Evolutionary conservation across 2,797 vertebrate species (phyloP), one percentile per base, ranked within the genome.

Genomic region (Acanthornis magna): DNA sequence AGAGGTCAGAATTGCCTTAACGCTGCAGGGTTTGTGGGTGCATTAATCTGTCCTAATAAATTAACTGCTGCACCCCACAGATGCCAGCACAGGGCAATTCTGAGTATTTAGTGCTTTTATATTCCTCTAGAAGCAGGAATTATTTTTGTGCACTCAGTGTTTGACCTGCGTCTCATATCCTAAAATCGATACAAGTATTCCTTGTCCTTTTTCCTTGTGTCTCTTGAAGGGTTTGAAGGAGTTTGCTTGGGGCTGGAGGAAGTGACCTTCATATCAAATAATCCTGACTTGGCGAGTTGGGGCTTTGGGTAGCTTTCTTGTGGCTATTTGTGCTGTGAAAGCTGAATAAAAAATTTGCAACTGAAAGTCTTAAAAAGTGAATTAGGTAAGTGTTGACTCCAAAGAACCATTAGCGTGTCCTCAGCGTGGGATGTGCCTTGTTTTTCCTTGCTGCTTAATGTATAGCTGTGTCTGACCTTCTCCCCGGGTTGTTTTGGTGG

Each of bases 261-360:
- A 95, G 74, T 80, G 78, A 84, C 92, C 85, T 79, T 22, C 73
- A 2, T 84, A 94, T 94, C 82, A 42, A 91, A 97, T 96, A 87
- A 93, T 91, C 84, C 91, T 87, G 94, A 94, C 65, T 1, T 61
- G 81, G 87, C 78, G 5, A 47, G 5, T 4, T 4, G 40, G 23
- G 62, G 40, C 38, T 89, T 73, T 55, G 85, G 73, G 84, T 93
- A 25, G 65, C 93, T 96, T 97, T 93, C 96, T 95, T 97, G 88
- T 84, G 95, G 96, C 94, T 78, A 89, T 96, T 97, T 97, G 74
- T 96, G 93, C 96, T 96, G 89, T 40, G 94, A 96, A 97, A 93
- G 88, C 91, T 67, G 88, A 87, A 95, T 82, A 91, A 76, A 87
- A 72, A 91, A 94, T 61, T n/a, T 82, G 85, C 85, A 87, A 65